Percentiles rank a stretch among this genome's conserved stretches.
These are phyloP conservation scores for Seira ritae DNA, from an alignment of 2,888 invertebrate species.

Conservation along the genomic window DNA sequence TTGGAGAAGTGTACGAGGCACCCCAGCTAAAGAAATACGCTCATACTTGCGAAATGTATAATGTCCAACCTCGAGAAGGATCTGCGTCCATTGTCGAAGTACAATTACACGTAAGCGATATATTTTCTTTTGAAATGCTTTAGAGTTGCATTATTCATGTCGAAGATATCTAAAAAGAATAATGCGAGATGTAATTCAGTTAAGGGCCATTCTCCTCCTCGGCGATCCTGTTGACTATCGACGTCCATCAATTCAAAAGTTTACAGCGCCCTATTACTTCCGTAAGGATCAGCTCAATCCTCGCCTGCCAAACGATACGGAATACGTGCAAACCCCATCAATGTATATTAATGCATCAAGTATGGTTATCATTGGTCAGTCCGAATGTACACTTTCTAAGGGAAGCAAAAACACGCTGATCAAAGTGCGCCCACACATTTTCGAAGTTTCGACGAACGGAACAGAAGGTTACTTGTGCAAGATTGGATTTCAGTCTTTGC, in stretches of 20 bases:
- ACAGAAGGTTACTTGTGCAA: conserved; percentile 34
- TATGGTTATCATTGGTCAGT: conserved; percentile 54
- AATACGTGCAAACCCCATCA: conserved; percentile 28
- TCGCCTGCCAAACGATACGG: not conserved
- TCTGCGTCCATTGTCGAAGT: conserved; percentile 33
- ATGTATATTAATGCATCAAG: conserved; percentile 57
- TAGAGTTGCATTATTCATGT: not conserved
- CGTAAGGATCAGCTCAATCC: conserved; percentile 42
- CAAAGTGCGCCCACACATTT: conserved; percentile 32
- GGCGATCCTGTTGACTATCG: conserved; percentile 59
- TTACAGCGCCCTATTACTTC: conserved; percentile 63
- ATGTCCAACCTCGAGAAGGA: conserved; percentile 52
- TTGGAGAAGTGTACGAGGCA: conserved; percentile 60
- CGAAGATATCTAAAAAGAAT: not conserved
- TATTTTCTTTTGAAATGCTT: not conserved
- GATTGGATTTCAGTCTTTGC: conserved; percentile 28
- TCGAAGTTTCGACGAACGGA: not conserved
- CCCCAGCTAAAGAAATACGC: conserved; percentile 53
- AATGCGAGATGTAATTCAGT: not conserved
- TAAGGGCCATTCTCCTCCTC: conserved; percentile 52
- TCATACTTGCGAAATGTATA: conserved; percentile 66
- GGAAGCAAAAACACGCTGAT: conserved; percentile 31
- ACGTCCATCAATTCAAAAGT: conserved; percentile 52
- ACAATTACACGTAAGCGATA: conserved; percentile 41
- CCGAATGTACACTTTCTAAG: conserved; percentile 58